Percentiles rank a stretch among this genome's conserved stretches.
phyloP scores from a whole-genome alignment of 2,797 vertebrate genomes.

The Falco novaeseelandiae region DNA sequence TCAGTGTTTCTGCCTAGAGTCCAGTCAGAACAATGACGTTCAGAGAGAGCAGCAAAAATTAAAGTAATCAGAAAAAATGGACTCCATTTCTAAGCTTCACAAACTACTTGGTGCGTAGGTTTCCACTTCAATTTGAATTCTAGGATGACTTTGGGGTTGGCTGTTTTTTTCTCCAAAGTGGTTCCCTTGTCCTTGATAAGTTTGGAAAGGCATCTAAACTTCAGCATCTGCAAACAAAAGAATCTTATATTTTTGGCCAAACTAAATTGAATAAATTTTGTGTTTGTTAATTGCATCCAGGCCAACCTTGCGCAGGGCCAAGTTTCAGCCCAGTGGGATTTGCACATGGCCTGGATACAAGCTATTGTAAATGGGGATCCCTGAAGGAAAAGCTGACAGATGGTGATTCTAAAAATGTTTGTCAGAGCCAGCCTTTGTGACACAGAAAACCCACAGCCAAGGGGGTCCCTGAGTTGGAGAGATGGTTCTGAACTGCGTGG shows the following conservation, averaged over 20 bases:
- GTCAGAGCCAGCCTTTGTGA: constrained; percentile 70
- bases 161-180: constrained; percentile 56
- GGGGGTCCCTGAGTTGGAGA: constrained; percentile 53
- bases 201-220: constrained; percentile 69
- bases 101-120: not conserved
- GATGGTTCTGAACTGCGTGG: constrained; percentile 28
- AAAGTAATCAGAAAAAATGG: not conserved
- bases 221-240: constrained; percentile 73
- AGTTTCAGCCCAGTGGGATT: constrained; percentile 72
- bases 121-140: constrained; percentile 43
- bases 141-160: constrained; percentile 41
- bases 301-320: constrained; percentile 46
- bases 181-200: constrained; percentile 66
- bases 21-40: constrained; percentile 1
- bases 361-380: constrained; percentile 70
- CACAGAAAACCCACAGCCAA: constrained; percentile 66
- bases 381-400: constrained; percentile 70
- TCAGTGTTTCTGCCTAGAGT: not conserved
- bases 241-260: constrained; percentile 73
- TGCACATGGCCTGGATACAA: constrained; percentile 70
- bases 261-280: constrained; percentile 72
- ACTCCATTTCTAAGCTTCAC: not conserved
- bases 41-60: not conserved
- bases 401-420: constrained; percentile 68
- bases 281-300: constrained; percentile 72